A percentile compares a stretch with the other conserved stretches of the same genome.
Evolutionary conservation across 1,140 invertebrate genomes (phyloP).

Genomic region (Pantala flavescens): DNA sequence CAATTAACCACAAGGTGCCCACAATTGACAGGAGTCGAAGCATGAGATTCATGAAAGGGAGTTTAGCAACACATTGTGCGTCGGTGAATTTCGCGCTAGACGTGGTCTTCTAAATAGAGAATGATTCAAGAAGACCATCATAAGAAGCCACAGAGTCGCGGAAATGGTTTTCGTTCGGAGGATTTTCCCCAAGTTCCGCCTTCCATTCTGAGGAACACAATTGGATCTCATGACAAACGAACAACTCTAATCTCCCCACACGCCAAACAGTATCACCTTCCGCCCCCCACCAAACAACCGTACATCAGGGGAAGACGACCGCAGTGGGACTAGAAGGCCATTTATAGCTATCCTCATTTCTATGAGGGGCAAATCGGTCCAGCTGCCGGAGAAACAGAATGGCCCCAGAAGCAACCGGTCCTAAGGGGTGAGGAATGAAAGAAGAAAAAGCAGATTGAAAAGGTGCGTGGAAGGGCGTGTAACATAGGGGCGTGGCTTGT

Average conservation of each 20-base stretch:
- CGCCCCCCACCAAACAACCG: not conserved
- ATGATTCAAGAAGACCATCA: too few species aligned
- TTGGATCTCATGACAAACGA: constrained; percentile 5
- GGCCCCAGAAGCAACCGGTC: too few species aligned
- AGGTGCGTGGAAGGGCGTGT: not conserved
- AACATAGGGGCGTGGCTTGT: not conserved
- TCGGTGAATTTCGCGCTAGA: too few species aligned
- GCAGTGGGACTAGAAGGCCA: not conserved
- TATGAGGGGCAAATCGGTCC: not conserved
- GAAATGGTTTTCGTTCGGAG: too few species aligned
- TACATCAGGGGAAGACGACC: not conserved
- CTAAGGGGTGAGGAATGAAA: not conserved
- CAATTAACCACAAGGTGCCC: too few species aligned
- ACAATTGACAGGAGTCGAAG: too few species aligned
- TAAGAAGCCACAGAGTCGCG: too few species aligned
- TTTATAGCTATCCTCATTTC: not conserved
- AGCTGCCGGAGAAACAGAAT: not conserved
- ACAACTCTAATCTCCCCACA: not conserved
- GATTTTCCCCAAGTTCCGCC: too few species aligned
- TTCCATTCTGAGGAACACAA: not conserved
- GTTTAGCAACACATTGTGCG: too few species aligned
- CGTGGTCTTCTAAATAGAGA: too few species aligned
- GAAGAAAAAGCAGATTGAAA: not conserved
- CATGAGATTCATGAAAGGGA: too few species aligned
- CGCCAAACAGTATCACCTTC: not conserved